Percentiles rank a stretch among this genome's conserved stretches.
phyloP scores from a whole-genome alignment of 30 jellyfish, hydroid and myxozoan species.

The Aurelia sp. region DNA sequence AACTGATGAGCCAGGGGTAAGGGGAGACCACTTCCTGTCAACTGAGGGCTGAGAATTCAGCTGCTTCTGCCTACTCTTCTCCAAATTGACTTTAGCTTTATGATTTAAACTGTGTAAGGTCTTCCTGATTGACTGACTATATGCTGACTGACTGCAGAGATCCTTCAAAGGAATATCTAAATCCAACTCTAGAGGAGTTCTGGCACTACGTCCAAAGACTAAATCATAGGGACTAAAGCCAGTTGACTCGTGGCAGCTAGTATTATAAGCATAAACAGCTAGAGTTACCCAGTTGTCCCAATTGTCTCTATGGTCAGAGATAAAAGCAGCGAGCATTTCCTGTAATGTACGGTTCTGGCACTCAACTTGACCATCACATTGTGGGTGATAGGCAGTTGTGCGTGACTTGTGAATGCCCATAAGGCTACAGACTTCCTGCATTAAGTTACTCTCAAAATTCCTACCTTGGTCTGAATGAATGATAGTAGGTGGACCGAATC shows the following conservation, averaged over 20 bases:
- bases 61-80: constrained; percentile 25
- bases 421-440: constrained; percentile 44
- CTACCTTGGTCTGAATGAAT: constrained; percentile 72
- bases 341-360: constrained; percentile 53
- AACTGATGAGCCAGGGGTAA: constrained; percentile 28
- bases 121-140: constrained; percentile 10
- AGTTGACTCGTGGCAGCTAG: constrained; percentile 57
- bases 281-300: constrained; percentile 35
- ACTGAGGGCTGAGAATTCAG: not conserved
- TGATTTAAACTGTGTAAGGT: constrained; percentile 18
- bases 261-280: constrained; percentile 53
- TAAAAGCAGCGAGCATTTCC: constrained; percentile 29
- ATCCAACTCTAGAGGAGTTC: constrained; percentile 54
- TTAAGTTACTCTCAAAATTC: constrained; percentile 39
- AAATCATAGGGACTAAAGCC: constrained; percentile 58
- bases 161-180: constrained; percentile 35
- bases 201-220: constrained; percentile 51
- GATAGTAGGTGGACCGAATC: constrained; percentile 45
- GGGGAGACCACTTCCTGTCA: constrained; percentile 48
- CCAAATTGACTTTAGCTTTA: constrained; percentile 18
- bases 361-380: constrained; percentile 34
- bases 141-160: constrained; percentile 49
- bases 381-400: constrained; percentile 62
- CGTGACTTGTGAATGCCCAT: constrained; percentile 62
- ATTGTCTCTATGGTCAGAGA: constrained; percentile 22